Evolutionary conservation across 2,797 vertebrate genomes (phyloP).

Genomic region (Melanotaenia pygmaea): DNA sequence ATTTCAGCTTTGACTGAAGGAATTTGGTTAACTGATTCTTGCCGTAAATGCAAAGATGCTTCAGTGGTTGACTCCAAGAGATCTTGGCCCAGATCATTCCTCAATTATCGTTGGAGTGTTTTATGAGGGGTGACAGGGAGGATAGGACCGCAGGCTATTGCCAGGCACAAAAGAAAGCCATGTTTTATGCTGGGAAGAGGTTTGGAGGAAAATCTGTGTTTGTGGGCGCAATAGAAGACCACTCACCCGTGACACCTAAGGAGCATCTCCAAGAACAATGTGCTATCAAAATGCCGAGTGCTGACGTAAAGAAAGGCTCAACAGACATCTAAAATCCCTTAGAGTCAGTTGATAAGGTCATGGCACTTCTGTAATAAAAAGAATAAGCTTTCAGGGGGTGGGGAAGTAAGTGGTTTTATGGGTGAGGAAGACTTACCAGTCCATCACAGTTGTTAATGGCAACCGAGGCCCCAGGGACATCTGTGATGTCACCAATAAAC

Average conservation of each 20-base stretch:
- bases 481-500: conserved; percentile 94
- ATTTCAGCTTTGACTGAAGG: conserved; percentile 3
- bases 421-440: conserved; percentile 88
- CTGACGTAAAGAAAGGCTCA: conserved; percentile 55
- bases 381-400: conserved; percentile 11
- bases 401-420: conserved; percentile 26
- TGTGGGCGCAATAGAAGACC: conserved; percentile 53
- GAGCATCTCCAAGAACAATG: conserved; percentile 62
- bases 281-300: conserved; percentile 55
- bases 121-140: conserved; percentile 70
- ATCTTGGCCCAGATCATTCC: conserved; percentile 44
- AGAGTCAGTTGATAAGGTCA: conserved; percentile 65
- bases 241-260: conserved; percentile 69
- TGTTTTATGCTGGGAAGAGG: conserved; percentile 72
- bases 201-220: conserved; percentile 35
- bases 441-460: conserved; percentile 99
- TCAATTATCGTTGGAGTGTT: conserved; percentile 63
- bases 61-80: neutral
- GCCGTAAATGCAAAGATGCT: conserved; percentile 22
- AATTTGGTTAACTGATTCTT: neutral
- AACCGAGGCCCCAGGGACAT: conserved; percentile 91
- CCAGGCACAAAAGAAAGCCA: conserved; percentile 54
- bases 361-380: conserved; percentile 45
- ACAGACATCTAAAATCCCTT: conserved; percentile 41
- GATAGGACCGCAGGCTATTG: conserved; percentile 54